Base-by-base conservation (phyloP, 2,888 invertebrate genomes). In the Microplitis deprimator region DNA sequence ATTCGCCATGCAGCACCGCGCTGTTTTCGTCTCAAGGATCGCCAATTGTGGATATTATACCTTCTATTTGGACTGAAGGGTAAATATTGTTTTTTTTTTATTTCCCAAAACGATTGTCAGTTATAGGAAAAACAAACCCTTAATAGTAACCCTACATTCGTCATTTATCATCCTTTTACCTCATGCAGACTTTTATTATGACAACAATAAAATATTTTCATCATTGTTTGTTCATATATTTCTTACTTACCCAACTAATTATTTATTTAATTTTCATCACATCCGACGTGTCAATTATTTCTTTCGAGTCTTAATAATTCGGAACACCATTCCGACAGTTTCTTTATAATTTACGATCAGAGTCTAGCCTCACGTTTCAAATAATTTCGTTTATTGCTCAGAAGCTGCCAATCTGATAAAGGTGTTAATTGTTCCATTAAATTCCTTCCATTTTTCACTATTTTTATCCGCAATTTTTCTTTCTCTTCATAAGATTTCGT, bases 151-250 rank as follows among this genome's bases (percentile, higher is more conserved):
- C 62, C 62, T 16, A 16, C 8, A 62, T 62, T 16, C 16, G 17
- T 20, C 62, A 62, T 62, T 17, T 62, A 16, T 50, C 50, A 13
- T 62, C 62, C 62, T 62, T 62, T 62, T 62, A 17, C 62, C 62
- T 62, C 62, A 16, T 62, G 7, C 62, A n/a, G 62, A 62, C 62
- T 62, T 62, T 62, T 62, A 62, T 62, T 62, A 50, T 50, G 50
- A 5, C 62, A 16, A 16, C 62, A 20, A 29, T 29, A 29, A n/a
- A 62, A 62, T 16, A 62, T 17, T 20, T 16, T 62, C n/a, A 0
- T 17, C 10, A 59, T 59, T 59, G n/a, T 59, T n/a, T 13, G n/a
- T 59, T 59, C n/a, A n/a, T 59, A 10, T 59, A 10, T 59, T n/a
- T 59, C 29, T 50, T 13, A 50, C 13, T 13, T 50, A 13, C 13